Base-by-base conservation (phyloP, 2,113 vertebrate genomes). In the Notarius lentiginosus region DNA sequence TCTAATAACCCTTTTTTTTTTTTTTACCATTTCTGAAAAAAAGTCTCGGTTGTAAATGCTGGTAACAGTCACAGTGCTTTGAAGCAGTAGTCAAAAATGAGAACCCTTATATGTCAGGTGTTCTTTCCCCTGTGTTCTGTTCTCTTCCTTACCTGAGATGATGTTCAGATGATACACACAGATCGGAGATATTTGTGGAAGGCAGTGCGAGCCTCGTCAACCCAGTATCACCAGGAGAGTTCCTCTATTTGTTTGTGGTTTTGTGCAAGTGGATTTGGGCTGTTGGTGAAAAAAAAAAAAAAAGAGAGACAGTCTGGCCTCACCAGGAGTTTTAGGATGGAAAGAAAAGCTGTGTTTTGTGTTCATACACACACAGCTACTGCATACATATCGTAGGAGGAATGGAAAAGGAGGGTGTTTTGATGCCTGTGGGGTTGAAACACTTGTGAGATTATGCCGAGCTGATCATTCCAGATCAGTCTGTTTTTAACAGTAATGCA, bases 181-280 rank as follows among this genome's bases (percentile, higher is more conserved):
- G 63, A 55, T 65, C 58, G 72, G 47, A 63, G 34, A 34, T 77
- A 12, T 53, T 60, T 55, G 82, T 63, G 75, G 17, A 77, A 72
- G 85, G 17, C 20, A 20, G 27, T 20, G 27, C 66, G n/a, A 9
- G 8, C 7, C 22, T 51, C 30, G 41, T 72, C 58, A 53, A 0
- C 65, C 7, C 18, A 17, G 4, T 12, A 66, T 82, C 22, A 51
- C 65, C 60, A 77, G 17, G 20, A 14, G 24, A 84, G 34, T 30
- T 58, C 10, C n/a, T 82, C 65, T 41, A 41, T 41, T 41, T 76
- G 58, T 65, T 77, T 17, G 76, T 86, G 84, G 2, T 83, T 86
- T 41, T 83, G 11, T 79, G 79, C 24, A 30, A 49, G 27, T 79
- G 18, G 41, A 83, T 75, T 66, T 51, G 68, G 27, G n/a, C 70